Evolutionary conservation across 2,888 invertebrate genomes (phyloP), one percentile per base, ranked within the genome.

Genomic region (Mylabris sibirica): DNA sequence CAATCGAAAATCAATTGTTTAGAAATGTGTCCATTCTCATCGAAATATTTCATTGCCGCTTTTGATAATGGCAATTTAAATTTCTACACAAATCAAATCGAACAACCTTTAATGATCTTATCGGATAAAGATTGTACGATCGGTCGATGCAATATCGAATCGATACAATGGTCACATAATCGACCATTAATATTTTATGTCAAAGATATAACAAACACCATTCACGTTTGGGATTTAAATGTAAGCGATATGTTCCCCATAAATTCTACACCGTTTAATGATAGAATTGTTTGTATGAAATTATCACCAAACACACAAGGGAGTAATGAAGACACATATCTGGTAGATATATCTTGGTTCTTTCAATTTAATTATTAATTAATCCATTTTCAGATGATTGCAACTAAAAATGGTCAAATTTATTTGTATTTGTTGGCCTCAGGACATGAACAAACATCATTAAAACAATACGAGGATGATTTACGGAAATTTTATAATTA

Each of bases 191-290:
- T 86, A 22, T 83, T 89, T 75, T 89, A 86, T 73, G 83, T 85
- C 17, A 81, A 87, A 70, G 88, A 88, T 76, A 76, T 79, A 26
- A 74, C 68, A 49, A 86, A 83, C 74, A 85, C 84, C 41, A 82
- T 89, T 59, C 85, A 88, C 68, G 79, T 88, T 44, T 89, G 89
- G 89, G 85, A 89, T 79, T 80, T 89, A 70, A 83, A 83, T 64
- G 82, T 81, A 60, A 88, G 87, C 72, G 88, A 88, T 75, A 84
- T 87, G 72, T 82, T 82, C 72, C 88, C 88, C 0, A 79, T 83
- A 30, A 80, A 84, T 76, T 85, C 85, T 3, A 77, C 88, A 67
- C 83, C 84, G 3, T 84, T 86, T 70, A 82, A 81, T 53, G 83
- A 84, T 24, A 76, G 79, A 11, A 83, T 88, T 17, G 83, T 79